Conservation (phyloP, 2,888 invertebrate species). For the Strigamia maritima region DNA sequence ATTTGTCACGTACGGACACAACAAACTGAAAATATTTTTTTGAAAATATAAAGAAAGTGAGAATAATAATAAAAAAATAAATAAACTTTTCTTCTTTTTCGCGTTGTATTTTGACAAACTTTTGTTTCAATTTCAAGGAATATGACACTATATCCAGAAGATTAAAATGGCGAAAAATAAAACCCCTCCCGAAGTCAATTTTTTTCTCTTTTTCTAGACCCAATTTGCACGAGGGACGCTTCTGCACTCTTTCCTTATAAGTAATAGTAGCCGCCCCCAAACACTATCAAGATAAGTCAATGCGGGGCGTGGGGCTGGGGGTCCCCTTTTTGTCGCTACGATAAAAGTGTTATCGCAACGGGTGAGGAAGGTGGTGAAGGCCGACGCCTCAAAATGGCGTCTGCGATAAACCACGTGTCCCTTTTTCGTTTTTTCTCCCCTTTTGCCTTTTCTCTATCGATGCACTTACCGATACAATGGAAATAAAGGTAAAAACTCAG, state of each 20-base stretch:
- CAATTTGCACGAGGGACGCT: conserved; percentile 18
- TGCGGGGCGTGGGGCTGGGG: conserved; percentile 8
- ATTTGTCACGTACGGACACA: background rate
- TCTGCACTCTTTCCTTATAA: background rate
- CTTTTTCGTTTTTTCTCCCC: background rate
- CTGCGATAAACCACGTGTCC: conserved; percentile 10
- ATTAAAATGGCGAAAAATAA: conserved; percentile 4
- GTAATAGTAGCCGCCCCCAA: conserved; percentile 14
- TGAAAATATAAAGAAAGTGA: background rate
- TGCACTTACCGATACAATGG: background rate
- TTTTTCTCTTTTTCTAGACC: background rate
- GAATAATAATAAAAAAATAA: background rate
- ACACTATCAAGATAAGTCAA: conserved; percentile 13
- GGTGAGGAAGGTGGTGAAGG: conserved; percentile 15
- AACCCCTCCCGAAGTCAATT: background rate
- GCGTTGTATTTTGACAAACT: background rate
- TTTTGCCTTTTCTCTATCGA: background rate
- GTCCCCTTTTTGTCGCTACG: conserved; percentile 31
- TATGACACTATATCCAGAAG: background rate
- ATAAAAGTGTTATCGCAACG: conserved; percentile 18
- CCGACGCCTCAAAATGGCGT: conserved; percentile 10
- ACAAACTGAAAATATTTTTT: background rate
- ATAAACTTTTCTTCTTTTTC: background rate
- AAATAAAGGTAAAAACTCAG: background rate
- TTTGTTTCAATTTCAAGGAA: conserved; percentile 11